A percentile compares a stretch with the other conserved stretches of the same genome.
Conservation (phyloP, 2,888 invertebrate species). For the Galerucella calmariensis region DNA sequence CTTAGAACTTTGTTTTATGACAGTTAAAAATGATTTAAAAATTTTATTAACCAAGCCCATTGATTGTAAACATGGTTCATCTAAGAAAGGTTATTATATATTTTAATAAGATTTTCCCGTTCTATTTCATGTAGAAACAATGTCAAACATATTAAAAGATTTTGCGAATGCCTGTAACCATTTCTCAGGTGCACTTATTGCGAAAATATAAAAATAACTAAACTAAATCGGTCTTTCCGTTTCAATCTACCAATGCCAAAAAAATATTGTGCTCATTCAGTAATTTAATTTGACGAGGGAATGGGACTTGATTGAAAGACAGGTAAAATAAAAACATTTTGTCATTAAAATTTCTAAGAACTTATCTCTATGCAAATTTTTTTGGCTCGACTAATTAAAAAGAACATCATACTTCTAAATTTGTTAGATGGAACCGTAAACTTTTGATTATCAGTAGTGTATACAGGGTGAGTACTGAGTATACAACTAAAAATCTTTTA, state of each 20-base stretch:
- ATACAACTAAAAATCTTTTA: not conserved
- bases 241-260: not conserved
- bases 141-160: no score
- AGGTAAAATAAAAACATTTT: slow-evolving; percentile 9
- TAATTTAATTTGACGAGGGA: slow-evolving; percentile 1
- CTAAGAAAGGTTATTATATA: no score
- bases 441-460: not conserved
- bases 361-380: slow-evolving; percentile 9
- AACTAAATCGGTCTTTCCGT: not conserved
- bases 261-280: not conserved
- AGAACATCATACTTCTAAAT: slow-evolving; percentile 9
- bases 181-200: not conserved
- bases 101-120: no score
- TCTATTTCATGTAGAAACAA: no score
- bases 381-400: slow-evolving; percentile 6
- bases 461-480: not conserved
- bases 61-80: no score
- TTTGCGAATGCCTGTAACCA: not conserved
- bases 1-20: no score
- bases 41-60: no score
- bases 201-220: not conserved
- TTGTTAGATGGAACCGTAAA: slow-evolving; percentile 10
- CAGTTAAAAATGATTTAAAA: no score
- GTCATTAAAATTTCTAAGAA: slow-evolving; percentile 6
- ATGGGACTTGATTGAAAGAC: not conserved